Evolutionary conservation across 2,797 vertebrate species (phyloP).

Genomic region (Allochrocebus solatus): DNA sequence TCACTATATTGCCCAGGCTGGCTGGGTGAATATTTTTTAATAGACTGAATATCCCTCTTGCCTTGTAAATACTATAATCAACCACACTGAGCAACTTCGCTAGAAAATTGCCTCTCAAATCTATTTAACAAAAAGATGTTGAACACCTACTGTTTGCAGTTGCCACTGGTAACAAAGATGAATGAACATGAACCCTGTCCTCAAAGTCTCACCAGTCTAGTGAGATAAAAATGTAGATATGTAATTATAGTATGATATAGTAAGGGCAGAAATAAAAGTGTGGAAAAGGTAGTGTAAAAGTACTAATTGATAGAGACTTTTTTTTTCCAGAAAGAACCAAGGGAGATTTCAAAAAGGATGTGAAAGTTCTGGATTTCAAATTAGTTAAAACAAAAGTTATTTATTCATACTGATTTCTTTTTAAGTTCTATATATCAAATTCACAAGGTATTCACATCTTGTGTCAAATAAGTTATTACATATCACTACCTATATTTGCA

Average conservation of each 20-base stretch:
- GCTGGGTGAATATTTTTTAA: neutral
- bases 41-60: neutral
- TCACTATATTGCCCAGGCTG: too few relatives aligned
- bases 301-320: neutral
- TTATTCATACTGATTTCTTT: neutral
- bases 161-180: neutral
- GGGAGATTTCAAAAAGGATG: neutral
- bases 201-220: neutral
- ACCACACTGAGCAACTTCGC: neutral
- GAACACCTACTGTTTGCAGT: neutral
- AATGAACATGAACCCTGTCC: neutral
- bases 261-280: neutral
- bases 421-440: neutral
- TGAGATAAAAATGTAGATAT: neutral
- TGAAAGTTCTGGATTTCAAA: constrained; percentile 6
- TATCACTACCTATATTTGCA: neutral
- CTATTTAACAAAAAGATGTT: neutral
- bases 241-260: neutral
- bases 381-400: neutral
- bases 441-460: neutral
- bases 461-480: neutral
- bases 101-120: neutral
- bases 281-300: neutral
- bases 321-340: neutral
- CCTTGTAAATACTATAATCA: neutral